Percentiles rank a stretch among this genome's conserved stretches.
Conservation (phyloP, 2,888 invertebrate genomes). For the Periphyllus acericola region DNA sequence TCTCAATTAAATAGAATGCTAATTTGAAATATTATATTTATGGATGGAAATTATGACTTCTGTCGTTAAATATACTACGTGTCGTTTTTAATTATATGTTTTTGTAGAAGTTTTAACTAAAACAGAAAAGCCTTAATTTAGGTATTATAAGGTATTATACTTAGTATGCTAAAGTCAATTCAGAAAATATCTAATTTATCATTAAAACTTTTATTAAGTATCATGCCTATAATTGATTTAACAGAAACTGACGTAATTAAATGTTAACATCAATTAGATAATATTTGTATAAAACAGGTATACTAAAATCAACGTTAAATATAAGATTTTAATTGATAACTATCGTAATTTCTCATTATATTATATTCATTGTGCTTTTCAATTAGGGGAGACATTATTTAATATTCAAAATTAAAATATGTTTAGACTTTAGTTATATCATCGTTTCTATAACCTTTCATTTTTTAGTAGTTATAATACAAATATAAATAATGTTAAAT, state of each 20-base stretch:
- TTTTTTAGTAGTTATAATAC: background rate
- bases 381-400: background rate
- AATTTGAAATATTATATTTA: too few species aligned
- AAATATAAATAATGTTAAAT: background rate
- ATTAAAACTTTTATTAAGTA: background rate
- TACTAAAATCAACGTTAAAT: background rate
- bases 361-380: background rate
- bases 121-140: background rate
- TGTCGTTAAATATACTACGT: too few species aligned
- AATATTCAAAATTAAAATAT: conserved; percentile 8
- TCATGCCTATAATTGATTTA: background rate
- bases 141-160: background rate
- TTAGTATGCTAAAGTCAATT: background rate
- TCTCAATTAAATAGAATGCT: too few species aligned
- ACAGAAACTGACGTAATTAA: background rate
- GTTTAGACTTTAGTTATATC: background rate
- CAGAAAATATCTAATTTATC: background rate
- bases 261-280: background rate
- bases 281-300: background rate
- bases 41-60: too few species aligned
- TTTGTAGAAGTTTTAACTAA: background rate
- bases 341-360: background rate
- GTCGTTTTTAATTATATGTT: background rate
- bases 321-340: background rate
- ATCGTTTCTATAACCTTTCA: background rate